Evolutionary conservation across 2,888 invertebrate genomes (phyloP).

Genomic region (Drosophila mayaguana): DNA sequence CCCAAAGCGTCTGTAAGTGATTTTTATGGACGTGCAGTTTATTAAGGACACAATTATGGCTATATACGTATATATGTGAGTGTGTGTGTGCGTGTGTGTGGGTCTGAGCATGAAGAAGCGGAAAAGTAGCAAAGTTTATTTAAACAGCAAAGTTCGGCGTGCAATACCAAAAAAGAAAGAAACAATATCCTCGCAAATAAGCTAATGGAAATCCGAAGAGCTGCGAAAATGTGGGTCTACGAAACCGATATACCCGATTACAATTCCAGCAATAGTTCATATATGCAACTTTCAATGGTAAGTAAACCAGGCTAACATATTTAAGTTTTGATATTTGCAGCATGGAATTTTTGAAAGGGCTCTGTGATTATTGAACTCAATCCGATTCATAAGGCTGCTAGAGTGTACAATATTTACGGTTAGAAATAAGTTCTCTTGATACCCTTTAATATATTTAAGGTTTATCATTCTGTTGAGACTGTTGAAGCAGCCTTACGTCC

Average conservation of each 20-base stretch:
- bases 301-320: no score
- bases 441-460: no score
- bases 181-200: not conserved
- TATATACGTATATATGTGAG: not conserved
- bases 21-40: conserved; percentile 66
- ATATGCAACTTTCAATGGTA: no score
- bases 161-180: not conserved
- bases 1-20: conserved; percentile 54
- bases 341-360: not conserved
- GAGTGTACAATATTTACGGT: not conserved
- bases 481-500: no score
- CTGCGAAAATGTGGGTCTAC: no score
- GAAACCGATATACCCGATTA: no score
- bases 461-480: no score
- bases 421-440: no score
- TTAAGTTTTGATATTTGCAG: not conserved
- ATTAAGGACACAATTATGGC: conserved; percentile 61
- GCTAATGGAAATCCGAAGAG: not conserved
- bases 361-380: not conserved
- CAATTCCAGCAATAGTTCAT: no score
- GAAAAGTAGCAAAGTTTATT: conserved; percentile 24
- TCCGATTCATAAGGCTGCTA: not conserved
- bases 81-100: conserved; percentile 10
- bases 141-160: conserved; percentile 29
- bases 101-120: conserved; percentile 18